Percentiles rank a stretch among this genome's conserved stretches.
Evolutionary conservation across 2,888 invertebrate genomes (phyloP).

Genomic region (Poecilus cupreus): DNA sequence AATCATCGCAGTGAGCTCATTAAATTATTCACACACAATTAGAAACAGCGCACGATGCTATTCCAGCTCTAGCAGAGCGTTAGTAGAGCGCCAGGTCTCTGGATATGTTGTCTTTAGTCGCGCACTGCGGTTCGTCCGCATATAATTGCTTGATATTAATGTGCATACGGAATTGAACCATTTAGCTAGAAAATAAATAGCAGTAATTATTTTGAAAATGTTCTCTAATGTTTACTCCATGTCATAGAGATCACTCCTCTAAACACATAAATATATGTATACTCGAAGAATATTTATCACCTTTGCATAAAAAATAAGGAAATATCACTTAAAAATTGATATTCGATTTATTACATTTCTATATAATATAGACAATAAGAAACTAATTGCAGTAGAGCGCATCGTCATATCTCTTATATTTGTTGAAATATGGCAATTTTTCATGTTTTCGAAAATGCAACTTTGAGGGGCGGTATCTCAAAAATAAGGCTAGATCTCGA

Average conservation of each 20-base stretch:
- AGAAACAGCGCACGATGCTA: slow-evolving; percentile 40
- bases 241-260: not conserved
- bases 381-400: too few relatives aligned
- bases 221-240: slow-evolving; percentile 6
- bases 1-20: slow-evolving; percentile 53
- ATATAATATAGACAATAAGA: too few relatives aligned
- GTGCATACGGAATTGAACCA: slow-evolving; percentile 29
- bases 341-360: too few relatives aligned
- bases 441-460: too few relatives aligned
- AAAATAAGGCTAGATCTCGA: too few relatives aligned
- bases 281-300: too few relatives aligned
- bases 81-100: slow-evolving; percentile 12
- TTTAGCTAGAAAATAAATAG: not conserved
- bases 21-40: slow-evolving; percentile 58
- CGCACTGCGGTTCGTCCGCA: slow-evolving; percentile 37
- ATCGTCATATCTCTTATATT: too few relatives aligned
- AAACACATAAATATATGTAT: not conserved
- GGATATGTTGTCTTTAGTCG: slow-evolving; percentile 30
- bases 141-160: slow-evolving; percentile 42
- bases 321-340: too few relatives aligned
- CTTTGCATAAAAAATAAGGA: not conserved
- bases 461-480: too few relatives aligned
- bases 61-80: not conserved
- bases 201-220: slow-evolving; percentile 11
- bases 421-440: too few relatives aligned